Percentiles rank a stretch among this genome's conserved stretches.
Evolutionary conservation across 2,797 vertebrate genomes (phyloP).

Genomic region (Peromyscus nudipes): DNA sequence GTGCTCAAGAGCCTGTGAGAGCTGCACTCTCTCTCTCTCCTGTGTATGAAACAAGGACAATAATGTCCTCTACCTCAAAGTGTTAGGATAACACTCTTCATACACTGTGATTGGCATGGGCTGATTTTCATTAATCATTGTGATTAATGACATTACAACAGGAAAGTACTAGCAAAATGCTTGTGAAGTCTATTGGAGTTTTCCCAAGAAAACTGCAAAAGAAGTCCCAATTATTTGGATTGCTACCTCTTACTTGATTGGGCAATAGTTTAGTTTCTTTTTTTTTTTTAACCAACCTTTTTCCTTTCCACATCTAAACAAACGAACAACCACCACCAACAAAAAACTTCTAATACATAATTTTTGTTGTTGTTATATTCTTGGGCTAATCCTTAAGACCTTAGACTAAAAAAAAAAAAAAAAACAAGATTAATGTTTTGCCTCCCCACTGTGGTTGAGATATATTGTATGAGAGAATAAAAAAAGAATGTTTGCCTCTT

Average conservation of each 20-base stretch:
- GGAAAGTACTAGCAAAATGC: background rate
- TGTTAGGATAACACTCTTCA: background rate
- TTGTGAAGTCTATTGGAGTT: background rate
- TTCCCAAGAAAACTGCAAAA: conserved; percentile 43
- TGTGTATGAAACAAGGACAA: background rate
- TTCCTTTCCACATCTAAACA: background rate
- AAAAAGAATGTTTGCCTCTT: background rate
- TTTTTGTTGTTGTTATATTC: background rate
- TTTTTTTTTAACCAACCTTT: background rate
- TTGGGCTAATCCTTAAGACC: conserved; percentile 19
- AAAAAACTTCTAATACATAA: conserved; percentile 19
- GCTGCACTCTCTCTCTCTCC: background rate
- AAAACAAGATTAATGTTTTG: conserved; percentile 38
- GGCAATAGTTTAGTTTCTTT: background rate
- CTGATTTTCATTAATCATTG: conserved; percentile 13
- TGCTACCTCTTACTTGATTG: conserved; percentile 37
- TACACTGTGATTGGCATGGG: background rate
- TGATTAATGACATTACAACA: conserved; percentile 29
- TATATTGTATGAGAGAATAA: background rate
- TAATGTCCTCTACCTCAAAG: background rate
- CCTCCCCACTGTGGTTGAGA: background rate
- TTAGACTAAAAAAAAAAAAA: background rate
- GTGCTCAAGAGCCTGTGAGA: background rate
- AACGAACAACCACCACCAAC: background rate
- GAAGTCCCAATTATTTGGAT: conserved; percentile 17